Evolutionary conservation across 2,797 vertebrate species (phyloP), one percentile per base, ranked within the genome.

Genomic region (Lagorchestes hirsutus): DNA sequence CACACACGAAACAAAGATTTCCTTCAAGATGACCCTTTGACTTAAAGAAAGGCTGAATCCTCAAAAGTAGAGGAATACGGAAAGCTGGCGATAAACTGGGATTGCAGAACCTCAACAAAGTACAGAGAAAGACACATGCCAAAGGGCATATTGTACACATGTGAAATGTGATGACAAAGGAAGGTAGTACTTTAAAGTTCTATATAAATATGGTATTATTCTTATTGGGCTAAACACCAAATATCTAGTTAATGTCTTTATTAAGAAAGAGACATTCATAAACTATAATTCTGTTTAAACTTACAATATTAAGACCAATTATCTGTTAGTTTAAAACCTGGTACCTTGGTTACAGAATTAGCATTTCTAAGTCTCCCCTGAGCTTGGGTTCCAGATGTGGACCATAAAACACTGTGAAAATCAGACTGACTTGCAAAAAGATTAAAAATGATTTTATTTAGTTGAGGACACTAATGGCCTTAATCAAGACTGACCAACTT

Each of bases 401-500:
- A 93, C 67, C 92, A 52, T 56, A 96, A 2, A 50, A n/a, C 90
- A 74, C 91, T 57, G 54, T 56, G 87, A 96, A 96, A 96, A 92
- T 92, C 59, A 94, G 22, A 92, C 12, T 92, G 93, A 62, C 29
- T 74, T 87, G 31, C 93, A 59, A 55, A 62, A 95, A 95, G 87
- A 90, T 27, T 50, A 50, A 96, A 55, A 91, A 93, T 28, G 93
- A 58, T 95, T 96, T 95, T 50, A 74, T 93, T 92, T 82, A 92
- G n/a, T 93, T 0, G 93, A 91, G 95, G 58, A 58, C 54, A 87
- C 28, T 11, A 90, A 92, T 95, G 87, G 92, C 59, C 95, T 96
- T 92, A 96, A 94, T 93, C 54, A 94, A 91, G 97, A 55, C 54
- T 90, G 93, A 94, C 94, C 52, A 92, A n/a, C 55, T 92, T 93